Evolutionary conservation across 2,888 invertebrate genomes (phyloP), one percentile per base, ranked within the genome.

Genomic region (Mellilla xanthometata): DNA sequence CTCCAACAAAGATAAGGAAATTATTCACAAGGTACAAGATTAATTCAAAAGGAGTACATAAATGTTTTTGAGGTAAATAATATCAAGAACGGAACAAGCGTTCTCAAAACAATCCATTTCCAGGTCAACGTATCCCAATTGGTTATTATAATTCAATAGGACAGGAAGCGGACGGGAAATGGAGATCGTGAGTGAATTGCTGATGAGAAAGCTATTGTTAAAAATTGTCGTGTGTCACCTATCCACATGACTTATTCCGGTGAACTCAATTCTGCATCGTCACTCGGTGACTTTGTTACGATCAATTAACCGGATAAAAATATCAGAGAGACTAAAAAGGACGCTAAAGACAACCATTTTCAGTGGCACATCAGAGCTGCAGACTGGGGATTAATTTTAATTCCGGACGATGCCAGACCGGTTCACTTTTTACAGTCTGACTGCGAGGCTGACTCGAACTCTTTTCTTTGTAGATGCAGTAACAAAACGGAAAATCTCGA

Each of bases 311-410:
- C 36, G 49, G 53, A 56, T 52, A 54, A 55, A 56, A 57, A 54
- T 44, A 52, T 11, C 36, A 13, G 28, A 47, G 46, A 43, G 52
- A 51, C 43, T 35, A 47, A 49, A 46, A 41, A 30, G 34, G 19
- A 30, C 24, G 30, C 19, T 27, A 35, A 45, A 22, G 49, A 57
- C 61, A 62, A 63, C 65, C 73, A 75, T 77, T 79, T 78, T 80
- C 79, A 76, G 76, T 73, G 68, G 56, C 45, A 67, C 66, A 62
- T 72, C 71, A 29, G 22, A 64, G 66, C 68, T 66, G 72, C 70
- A 71, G 73, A 76, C 76, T 72, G 75, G 75, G 76, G 73, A 70
- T 76, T 80, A 78, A 78, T 82, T 76, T 76, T 66, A 72, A 83
- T 83, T 83, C 81, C 76, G 84, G 78, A n/a, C 76, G 73, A 10